These are phyloP conservation scores for Vulpes lagopus DNA, from an alignment of 2,113 vertebrate genomes.

Conservation along the genomic window DNA sequence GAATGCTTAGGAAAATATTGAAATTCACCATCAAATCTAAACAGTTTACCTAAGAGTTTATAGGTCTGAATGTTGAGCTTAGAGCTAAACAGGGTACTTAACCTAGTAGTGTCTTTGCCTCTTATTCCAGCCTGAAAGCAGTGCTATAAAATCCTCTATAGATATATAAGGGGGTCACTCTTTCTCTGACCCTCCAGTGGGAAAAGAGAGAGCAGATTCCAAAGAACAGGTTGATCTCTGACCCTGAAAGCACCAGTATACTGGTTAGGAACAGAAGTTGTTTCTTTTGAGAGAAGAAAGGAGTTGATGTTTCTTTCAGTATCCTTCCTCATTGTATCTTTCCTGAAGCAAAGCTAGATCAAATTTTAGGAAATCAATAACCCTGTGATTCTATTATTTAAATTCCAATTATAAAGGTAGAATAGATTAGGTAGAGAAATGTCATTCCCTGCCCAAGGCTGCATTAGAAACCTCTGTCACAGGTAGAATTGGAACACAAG, in stretches of 20 bases:
- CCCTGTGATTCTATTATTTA: slow-evolving; percentile 79
- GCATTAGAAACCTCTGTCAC: not conserved
- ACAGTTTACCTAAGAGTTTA: not conserved
- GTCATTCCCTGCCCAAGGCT: slow-evolving; percentile 43
- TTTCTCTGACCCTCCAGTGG: not conserved
- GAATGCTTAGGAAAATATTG: not conserved
- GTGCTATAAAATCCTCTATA: not conserved
- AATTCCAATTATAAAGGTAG: slow-evolving; percentile 75
- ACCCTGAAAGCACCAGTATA: not conserved
- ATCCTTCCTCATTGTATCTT: slow-evolving; percentile 41
- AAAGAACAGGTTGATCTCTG: not conserved
- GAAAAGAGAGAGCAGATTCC: not conserved
- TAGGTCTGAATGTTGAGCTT: not conserved
- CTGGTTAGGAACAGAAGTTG: slow-evolving; percentile 21
- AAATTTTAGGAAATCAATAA: slow-evolving; percentile 64
- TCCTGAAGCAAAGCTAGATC: slow-evolving; percentile 58
- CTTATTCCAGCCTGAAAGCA: not conserved
- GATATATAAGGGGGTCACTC: not conserved
- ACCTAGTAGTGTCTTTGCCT: not conserved
- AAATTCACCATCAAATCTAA: not conserved
- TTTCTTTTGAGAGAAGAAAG: slow-evolving; percentile 42
- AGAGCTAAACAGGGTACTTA: not conserved
- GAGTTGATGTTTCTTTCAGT: not conserved
- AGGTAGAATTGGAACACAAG: slow-evolving; percentile 61
- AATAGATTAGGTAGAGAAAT: slow-evolving; percentile 68